phyloP scores from a whole-genome alignment of 2,113 vertebrate genomes.

The Scalopus aquaticus region DNA sequence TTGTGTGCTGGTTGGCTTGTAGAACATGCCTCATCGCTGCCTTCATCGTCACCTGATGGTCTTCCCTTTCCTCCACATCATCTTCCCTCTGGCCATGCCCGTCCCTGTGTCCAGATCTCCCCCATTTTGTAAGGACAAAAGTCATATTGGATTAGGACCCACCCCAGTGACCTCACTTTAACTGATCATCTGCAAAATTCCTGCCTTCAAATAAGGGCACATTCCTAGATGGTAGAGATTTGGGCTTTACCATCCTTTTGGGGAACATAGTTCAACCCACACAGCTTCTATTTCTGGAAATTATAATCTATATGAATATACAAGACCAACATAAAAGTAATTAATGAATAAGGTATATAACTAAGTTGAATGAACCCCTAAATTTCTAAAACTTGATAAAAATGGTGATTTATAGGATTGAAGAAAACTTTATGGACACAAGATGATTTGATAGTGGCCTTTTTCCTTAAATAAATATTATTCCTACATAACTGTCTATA shows the following conservation, averaged over 20 bases:
- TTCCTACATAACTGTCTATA: constrained; percentile 36
- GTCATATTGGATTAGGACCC: too few species aligned
- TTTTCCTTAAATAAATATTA: constrained; percentile 59
- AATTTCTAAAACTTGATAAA: constrained; percentile 34
- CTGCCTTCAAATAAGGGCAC: background rate
- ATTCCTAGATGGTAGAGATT: background rate
- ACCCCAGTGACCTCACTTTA: background rate
- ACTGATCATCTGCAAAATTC: background rate
- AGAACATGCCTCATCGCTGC: background rate
- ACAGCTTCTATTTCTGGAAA: constrained; percentile 23
- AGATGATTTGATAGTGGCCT: constrained; percentile 10
- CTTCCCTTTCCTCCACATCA: background rate
- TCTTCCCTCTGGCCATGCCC: background rate
- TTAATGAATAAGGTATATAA: constrained; percentile 18
- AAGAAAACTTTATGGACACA: background rate
- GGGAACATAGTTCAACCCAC: background rate
- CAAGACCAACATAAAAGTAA: background rate
- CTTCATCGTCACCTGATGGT: background rate
- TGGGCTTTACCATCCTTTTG: background rate
- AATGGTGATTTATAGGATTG: background rate
- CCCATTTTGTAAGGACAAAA: background rate
- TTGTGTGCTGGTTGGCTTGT: background rate
- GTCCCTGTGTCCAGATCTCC: background rate
- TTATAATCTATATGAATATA: background rate
- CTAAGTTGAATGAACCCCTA: background rate